Percentiles rank a stretch among this genome's conserved stretches.
These are phyloP conservation scores for Miopithecus talapoin DNA, from an alignment of 2,797 vertebrate genomes.

Conservation along the genomic window DNA sequence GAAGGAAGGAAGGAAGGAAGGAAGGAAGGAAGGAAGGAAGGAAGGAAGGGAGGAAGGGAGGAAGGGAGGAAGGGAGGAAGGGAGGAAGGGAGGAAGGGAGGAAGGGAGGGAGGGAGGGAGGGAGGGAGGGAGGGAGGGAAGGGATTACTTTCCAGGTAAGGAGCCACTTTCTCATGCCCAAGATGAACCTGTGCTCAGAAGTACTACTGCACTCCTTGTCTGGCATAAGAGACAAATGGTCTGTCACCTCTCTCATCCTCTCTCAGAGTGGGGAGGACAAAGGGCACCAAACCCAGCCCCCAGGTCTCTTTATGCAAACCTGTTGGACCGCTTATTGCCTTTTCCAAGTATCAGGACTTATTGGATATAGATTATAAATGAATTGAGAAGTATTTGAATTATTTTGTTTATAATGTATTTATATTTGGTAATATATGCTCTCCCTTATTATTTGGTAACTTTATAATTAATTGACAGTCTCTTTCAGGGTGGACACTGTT, in stretches of 20 bases:
- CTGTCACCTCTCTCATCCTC: neutral
- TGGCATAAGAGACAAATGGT: neutral
- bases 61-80: rapidly evolving
- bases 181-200: neutral
- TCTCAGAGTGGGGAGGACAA: neutral
- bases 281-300: neutral
- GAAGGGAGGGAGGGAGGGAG: too few species aligned
- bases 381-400: neutral
- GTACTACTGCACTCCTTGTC: neutral
- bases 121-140: too few species aligned
- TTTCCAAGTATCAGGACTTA: neutral
- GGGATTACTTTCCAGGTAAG: neutral
- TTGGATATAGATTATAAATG: neutral
- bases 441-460: neutral
- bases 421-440: neutral
- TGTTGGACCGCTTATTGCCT: neutral
- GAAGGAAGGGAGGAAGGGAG: too few species aligned
- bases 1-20: too few species aligned
- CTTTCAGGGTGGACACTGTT: neutral
- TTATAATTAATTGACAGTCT: neutral
- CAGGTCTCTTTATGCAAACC: neutral
- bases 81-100: too few species aligned
- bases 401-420: neutral
- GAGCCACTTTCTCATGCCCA: neutral
- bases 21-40: too few species aligned